Evolutionary conservation across 2,113 vertebrate species (phyloP), one percentile per base, ranked within the genome.

Genomic region (Bungarus multicinctus): DNA sequence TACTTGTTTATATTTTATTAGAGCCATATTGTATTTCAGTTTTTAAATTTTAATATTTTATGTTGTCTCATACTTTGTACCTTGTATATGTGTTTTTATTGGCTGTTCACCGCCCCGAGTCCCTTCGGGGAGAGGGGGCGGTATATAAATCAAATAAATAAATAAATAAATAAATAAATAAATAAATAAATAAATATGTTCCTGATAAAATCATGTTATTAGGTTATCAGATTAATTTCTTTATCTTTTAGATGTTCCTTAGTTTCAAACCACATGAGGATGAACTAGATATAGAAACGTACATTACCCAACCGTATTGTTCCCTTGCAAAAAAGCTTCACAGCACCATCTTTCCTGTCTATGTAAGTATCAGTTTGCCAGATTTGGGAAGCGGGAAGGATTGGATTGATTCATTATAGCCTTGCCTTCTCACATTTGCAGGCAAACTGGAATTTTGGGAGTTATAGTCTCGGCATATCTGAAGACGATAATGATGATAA

Each of bases 311-410:
- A 81, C 98, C 98, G 87, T 98, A 98, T 45, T 97, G 97, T 64
- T 95, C 95, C 93, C 98, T 99, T 92, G 94, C 97, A 0, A 95
- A 97, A 0, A 97, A 97, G 0, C 97, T 99, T 8, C 96, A 98
- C 9, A 91, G 97, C 16, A 95, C 96, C 92, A 96, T 98, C 55
- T 98, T 99, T 93, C 98, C 98, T 0, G 95, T 97, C 39, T 99
- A 99, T 96, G 99, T 99, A 96, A 99, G 99, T 98, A 23, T 47
- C 39, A 86, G 1, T 86, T 60, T 50, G 39, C 54, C 27, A 27
- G 43, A 39, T 9, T 23, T 89, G 87, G 47, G 74, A 64, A 23
- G 11, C 50, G 27, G 22, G 23, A 23, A 20, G 50, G 25, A 50
- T 5, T 5, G 3, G 57, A 30, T 6, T 14, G 39, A 34, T 23